A percentile compares a stretch with the other conserved stretches of the same genome.
Conservation (phyloP, 2,888 invertebrate genomes). For the Platycnemis pennipes region DNA sequence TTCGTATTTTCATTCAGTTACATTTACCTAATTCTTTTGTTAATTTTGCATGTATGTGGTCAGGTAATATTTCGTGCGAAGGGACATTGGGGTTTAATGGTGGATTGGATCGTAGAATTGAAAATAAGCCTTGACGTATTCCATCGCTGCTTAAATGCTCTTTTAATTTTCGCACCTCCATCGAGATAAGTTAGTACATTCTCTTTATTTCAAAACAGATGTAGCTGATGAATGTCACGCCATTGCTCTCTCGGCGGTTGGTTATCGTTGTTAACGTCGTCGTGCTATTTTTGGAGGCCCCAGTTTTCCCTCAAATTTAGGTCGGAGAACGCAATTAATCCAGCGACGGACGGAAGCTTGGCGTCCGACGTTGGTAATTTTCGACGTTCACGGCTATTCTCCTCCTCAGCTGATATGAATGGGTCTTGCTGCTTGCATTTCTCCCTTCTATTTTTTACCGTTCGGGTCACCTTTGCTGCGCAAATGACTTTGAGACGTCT, state of each 20-base stretch:
- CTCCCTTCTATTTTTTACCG: neutral
- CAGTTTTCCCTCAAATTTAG: neutral
- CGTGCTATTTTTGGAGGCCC: neutral
- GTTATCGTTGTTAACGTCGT: neutral
- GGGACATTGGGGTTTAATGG: too few relatives aligned
- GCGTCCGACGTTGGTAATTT: neutral
- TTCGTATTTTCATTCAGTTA: too few relatives aligned
- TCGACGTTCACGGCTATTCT: neutral
- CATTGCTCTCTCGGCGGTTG: neutral
- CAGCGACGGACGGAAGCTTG: neutral
- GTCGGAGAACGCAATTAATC: neutral
- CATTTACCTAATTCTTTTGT: too few relatives aligned
- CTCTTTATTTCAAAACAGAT: neutral
- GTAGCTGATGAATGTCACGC: neutral
- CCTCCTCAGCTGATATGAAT: neutral
- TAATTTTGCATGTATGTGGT: too few relatives aligned
- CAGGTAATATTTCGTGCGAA: too few relatives aligned
- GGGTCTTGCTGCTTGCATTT: neutral
- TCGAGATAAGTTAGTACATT: neutral
- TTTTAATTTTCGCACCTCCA: too few relatives aligned
- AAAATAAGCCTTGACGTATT: too few relatives aligned
- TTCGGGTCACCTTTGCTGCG: neutral
- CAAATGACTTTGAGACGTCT: neutral
- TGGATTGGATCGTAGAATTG: too few relatives aligned
- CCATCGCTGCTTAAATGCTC: too few relatives aligned